Conservation (phyloP, 2,797 vertebrate species). For the Poecile montanus region DNA sequence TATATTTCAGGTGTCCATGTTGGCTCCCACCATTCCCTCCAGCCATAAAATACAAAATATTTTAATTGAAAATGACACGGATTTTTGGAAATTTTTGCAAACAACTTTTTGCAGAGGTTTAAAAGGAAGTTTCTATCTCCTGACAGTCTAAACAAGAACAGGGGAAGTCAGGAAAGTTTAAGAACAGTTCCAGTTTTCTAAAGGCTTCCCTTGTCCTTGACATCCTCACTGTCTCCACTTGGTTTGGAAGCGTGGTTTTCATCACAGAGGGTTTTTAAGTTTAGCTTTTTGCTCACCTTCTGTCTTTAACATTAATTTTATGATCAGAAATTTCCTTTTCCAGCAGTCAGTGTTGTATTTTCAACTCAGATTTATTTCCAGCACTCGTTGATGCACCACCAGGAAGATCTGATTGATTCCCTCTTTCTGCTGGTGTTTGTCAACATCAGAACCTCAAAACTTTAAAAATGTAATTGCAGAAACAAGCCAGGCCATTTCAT, state of each 20-base stretch:
- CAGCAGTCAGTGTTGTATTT: neutral
- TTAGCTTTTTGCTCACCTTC: neutral
- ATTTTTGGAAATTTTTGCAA: neutral
- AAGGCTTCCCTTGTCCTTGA: neutral
- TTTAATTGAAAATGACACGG: neutral
- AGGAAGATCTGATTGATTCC: neutral
- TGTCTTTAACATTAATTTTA: neutral
- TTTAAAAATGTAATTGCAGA: neutral
- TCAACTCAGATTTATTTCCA: neutral
- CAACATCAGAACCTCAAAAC: neutral
- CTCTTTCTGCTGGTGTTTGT: neutral
- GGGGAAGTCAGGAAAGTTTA: neutral
- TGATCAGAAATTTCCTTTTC: neutral
- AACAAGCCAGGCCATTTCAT: neutral
- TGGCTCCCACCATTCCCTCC: neutral
- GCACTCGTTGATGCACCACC: neutral
- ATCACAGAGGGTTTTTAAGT: neutral
- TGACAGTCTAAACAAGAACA: neutral
- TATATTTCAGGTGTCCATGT: neutral
- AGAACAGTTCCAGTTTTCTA: neutral
- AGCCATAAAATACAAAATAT: neutral
- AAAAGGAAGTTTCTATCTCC: neutral
- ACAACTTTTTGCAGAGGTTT: neutral
- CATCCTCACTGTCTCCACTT: neutral
- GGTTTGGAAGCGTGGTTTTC: neutral